A percentile compares a stretch with the other conserved stretches of the same genome.
phyloP scores from a whole-genome alignment of 2,888 invertebrate genomes.

The Eledona agricola region DNA sequence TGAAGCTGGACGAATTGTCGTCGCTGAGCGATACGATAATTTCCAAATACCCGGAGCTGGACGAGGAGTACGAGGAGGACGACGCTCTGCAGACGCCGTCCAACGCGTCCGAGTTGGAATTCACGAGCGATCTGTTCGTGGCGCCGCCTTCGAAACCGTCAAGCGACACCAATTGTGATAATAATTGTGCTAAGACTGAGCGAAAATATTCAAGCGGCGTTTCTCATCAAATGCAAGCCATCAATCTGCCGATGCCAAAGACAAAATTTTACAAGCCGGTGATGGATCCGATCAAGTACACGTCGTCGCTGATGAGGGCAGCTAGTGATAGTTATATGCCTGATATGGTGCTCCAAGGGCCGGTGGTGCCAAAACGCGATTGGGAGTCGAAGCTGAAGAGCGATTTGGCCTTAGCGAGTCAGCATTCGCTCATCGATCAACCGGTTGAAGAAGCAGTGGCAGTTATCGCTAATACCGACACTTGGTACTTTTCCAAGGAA shows the following conservation, averaged over 20 bases:
- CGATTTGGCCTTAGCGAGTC: slow-evolving; percentile 65
- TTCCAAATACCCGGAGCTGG: slow-evolving; percentile 42
- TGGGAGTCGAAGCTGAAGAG: slow-evolving; percentile 69
- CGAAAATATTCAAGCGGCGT: slow-evolving; percentile 20
- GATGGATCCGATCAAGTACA: slow-evolving; percentile 56
- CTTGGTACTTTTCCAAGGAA: slow-evolving; percentile 76
- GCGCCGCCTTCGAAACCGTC: slow-evolving; percentile 42
- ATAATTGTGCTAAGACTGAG: slow-evolving; percentile 34
- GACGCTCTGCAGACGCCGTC: slow-evolving; percentile 78
- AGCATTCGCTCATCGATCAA: slow-evolving; percentile 70
- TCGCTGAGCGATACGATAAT: slow-evolving; percentile 48
- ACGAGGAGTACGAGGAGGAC: slow-evolving; percentile 59
- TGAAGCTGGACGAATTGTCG: slow-evolving; percentile 55
- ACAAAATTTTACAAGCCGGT: slow-evolving; percentile 22
- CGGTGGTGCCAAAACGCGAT: slow-evolving; percentile 64
- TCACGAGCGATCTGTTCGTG: slow-evolving; percentile 61
- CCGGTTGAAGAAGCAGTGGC: slow-evolving; percentile 81
- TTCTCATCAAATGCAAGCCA: slow-evolving; percentile 61
- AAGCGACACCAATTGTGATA: slow-evolving; percentile 42
- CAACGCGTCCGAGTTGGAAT: slow-evolving; percentile 78
- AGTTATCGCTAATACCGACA: slow-evolving; percentile 81
- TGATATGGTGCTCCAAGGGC: slow-evolving; percentile 81
- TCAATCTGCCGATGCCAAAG: slow-evolving; percentile 71
- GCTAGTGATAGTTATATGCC: slow-evolving; percentile 74
- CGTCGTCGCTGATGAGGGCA: slow-evolving; percentile 70